Conservation (phyloP, 2,113 vertebrate species). For the Corvus moneduloides region DNA sequence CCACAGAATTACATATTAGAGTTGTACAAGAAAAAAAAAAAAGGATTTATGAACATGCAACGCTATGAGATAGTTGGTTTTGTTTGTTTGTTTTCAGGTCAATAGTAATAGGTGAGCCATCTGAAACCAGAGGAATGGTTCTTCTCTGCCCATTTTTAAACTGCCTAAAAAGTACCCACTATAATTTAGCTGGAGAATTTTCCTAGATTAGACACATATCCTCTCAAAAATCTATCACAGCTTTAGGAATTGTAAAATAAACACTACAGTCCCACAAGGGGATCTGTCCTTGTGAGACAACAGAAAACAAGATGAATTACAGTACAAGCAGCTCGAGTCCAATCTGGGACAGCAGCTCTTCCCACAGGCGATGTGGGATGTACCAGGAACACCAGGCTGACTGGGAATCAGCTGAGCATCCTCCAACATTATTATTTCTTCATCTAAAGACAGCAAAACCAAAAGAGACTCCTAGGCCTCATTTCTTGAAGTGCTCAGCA, state of each 20-base stretch:
- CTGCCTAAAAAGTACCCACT: background rate
- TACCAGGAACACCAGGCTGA: background rate
- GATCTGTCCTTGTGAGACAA: background rate
- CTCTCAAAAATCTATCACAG: background rate
- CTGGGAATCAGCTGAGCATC: background rate
- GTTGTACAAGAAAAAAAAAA: no score
- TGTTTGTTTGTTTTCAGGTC: background rate
- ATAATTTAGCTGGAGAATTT: background rate
- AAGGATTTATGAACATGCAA: background rate
- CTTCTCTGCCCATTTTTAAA: background rate
- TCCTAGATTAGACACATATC: background rate
- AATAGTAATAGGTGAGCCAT: background rate
- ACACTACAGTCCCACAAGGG: background rate
- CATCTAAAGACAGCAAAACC: background rate
- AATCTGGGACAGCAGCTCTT: constrained; percentile 28
- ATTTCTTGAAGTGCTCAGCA: background rate
- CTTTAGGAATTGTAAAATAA: background rate
- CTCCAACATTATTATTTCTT: background rate
- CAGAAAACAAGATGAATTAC: background rate
- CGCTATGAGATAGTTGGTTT: background rate
- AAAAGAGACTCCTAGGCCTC: background rate
- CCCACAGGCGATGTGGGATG: background rate
- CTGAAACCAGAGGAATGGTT: background rate
- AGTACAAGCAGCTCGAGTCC: background rate
- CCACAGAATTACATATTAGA: background rate